Evolutionary conservation across 2,888 invertebrate species (phyloP).

Genomic region (Idaea straminata): DNA sequence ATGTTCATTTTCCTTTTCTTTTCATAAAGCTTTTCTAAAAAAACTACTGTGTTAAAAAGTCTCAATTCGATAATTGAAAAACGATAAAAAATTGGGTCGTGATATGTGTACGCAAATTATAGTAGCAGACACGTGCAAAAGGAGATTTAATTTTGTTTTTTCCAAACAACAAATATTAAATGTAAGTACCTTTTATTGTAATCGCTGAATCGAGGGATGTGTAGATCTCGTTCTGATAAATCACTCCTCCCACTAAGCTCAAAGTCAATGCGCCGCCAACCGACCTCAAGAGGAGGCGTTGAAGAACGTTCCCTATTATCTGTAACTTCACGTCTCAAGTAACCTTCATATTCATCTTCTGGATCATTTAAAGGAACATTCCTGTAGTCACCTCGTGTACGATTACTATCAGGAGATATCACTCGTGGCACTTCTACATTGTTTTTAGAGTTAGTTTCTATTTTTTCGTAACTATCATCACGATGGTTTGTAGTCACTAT

Average conservation of each 20-base stretch:
- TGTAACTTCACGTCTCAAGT: constrained; percentile 54
- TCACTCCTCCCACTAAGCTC: constrained; percentile 45
- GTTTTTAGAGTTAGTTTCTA: constrained; percentile 84
- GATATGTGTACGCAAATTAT: no score
- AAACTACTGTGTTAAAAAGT: no score
- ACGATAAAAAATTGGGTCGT: no score
- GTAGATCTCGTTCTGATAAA: constrained; percentile 79
- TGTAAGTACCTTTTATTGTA: constrained; percentile 72
- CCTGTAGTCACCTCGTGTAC: constrained; percentile 85
- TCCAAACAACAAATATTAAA: background rate
- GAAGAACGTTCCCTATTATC: constrained; percentile 49
- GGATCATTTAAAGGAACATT: constrained; percentile 86
- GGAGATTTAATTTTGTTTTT: no score
- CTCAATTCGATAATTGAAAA: no score
- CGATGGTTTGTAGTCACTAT: constrained; percentile 71
- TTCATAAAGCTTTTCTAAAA: no score
- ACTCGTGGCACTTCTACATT: constrained; percentile 60
- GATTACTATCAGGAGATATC: constrained; percentile 54
- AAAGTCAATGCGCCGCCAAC: constrained; percentile 57
- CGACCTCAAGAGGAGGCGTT: constrained; percentile 53
- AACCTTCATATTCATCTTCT: constrained; percentile 80
- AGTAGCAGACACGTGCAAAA: no score
- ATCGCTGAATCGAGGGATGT: constrained; percentile 82
- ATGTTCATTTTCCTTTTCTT: no score
- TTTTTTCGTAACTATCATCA: constrained; percentile 88